These are phyloP conservation scores for Poicephalus meyeri DNA, from an alignment of 2,113 vertebrate genomes.

Conservation along the genomic window DNA sequence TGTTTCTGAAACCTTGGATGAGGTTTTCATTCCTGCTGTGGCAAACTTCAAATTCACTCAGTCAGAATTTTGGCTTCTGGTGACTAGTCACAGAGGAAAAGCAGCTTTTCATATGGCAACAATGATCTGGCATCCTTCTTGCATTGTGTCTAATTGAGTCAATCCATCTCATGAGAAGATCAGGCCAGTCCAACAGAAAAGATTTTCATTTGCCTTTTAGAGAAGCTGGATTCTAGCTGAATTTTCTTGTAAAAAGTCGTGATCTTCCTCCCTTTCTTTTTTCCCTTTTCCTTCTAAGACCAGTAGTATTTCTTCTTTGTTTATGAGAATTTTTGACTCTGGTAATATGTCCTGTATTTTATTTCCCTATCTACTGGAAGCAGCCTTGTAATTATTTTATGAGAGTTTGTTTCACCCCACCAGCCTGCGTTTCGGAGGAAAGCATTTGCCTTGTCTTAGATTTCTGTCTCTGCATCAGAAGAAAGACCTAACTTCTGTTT, in stretches of 20 bases:
- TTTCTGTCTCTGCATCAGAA: not conserved
- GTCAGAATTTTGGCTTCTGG: not conserved
- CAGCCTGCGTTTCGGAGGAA: not conserved
- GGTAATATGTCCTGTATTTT: not conserved
- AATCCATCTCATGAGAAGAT: not conserved
- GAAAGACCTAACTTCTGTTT: not conserved
- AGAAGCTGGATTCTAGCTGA: not conserved
- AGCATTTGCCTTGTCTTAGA: not conserved
- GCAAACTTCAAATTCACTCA: not conserved
- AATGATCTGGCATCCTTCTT: constrained; percentile 9
- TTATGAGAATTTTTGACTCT: not conserved
- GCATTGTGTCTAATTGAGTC: not conserved
- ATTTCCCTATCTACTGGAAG: not conserved
- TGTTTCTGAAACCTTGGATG: not conserved
- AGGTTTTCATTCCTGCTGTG: constrained; percentile 11
- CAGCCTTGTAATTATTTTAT: not conserved
- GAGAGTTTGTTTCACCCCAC: not conserved
- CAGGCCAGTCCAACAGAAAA: not conserved
- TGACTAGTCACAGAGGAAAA: not conserved
- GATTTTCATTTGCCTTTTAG: not conserved
- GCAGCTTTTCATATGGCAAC: not conserved
- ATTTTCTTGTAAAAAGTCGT: not conserved
- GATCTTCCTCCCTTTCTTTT: not conserved
- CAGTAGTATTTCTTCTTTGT: not conserved
- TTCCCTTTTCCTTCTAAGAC: not conserved